These are phyloP conservation scores for Heliconius eleuchia DNA, from an alignment of 1,140 invertebrate genomes.

Conservation along the genomic window DNA sequence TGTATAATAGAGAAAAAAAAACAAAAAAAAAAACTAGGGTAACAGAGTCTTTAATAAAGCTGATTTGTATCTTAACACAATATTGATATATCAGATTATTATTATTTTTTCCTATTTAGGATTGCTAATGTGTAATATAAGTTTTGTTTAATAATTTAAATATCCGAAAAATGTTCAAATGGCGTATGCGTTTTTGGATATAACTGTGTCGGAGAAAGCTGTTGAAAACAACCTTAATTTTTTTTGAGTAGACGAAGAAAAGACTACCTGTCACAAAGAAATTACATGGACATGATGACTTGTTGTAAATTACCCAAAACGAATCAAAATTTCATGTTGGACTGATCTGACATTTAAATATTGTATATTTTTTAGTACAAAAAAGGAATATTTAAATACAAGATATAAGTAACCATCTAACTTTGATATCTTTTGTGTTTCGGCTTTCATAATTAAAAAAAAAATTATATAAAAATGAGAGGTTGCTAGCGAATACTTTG, in stretches of 20 bases:
- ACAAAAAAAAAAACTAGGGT: neutral
- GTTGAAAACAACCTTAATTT: neutral
- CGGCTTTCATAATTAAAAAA: too few species aligned
- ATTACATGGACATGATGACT: constrained; percentile 9
- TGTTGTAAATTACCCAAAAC: constrained; percentile 10
- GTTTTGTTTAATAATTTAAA: too few species aligned
- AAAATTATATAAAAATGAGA: too few species aligned
- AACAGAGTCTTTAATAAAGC: neutral
- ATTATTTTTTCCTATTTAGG: too few species aligned
- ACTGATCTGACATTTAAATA: neutral
- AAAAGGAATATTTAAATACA: too few species aligned
- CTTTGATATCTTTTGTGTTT: too few species aligned
- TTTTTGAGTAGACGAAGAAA: constrained; percentile 1
- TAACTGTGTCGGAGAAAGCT: constrained; percentile 6
- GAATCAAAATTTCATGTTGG: constrained; percentile 4
- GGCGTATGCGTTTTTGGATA: neutral
- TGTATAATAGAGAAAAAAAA: constrained; percentile 13
- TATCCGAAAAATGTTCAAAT: neutral
- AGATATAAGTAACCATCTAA: too few species aligned
- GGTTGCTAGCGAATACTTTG: too few species aligned
- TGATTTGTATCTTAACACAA: neutral
- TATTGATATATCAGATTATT: neutral
- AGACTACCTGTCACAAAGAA: constrained; percentile 1
- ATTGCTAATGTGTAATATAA: too few species aligned
- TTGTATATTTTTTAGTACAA: too few species aligned